Conservation (phyloP, 37 sponge, comb jelly and placozoan genomes). For the Tethya wilhelma region DNA sequence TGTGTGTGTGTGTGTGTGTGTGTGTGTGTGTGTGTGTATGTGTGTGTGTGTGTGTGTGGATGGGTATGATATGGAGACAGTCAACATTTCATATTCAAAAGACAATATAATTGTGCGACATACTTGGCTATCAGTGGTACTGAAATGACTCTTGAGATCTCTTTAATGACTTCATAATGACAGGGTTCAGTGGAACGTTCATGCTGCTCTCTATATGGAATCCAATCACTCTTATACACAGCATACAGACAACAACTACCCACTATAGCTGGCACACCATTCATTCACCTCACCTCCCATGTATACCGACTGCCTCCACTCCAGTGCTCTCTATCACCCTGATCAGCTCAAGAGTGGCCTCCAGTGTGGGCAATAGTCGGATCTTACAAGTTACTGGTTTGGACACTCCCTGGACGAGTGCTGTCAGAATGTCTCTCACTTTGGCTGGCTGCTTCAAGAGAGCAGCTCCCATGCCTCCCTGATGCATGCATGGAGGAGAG, state of each 20-base stretch:
- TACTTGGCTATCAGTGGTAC: constrained; percentile 97
- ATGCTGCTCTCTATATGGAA: constrained; percentile 21
- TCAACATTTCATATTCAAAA: too few species aligned
- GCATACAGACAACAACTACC: not conserved
- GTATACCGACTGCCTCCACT: constrained; percentile 92
- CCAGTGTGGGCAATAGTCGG: constrained; percentile 80
- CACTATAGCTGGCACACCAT: not conserved
- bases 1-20: too few species aligned
- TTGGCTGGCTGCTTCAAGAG: constrained; percentile 86
- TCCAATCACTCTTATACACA: not conserved
- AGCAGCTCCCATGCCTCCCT: constrained; percentile 99
- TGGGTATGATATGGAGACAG: too few species aligned
- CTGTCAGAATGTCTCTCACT: constrained; percentile 81
- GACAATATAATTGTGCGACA: too few species aligned
- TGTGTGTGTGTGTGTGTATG: too few species aligned
- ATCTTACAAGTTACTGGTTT: constrained; percentile 97
- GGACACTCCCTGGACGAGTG: constrained; percentile 71
- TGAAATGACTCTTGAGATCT: constrained; percentile 52
- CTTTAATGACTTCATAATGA: constrained; percentile 81
- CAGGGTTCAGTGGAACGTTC: constrained; percentile 73
- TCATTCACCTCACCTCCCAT: constrained; percentile 72
- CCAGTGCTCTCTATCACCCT: constrained; percentile 91
- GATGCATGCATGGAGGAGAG: too few species aligned
- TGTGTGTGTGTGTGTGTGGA: too few species aligned
- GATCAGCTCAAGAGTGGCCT: constrained; percentile 87